These are phyloP conservation scores for Cossypha polioptera DNA, from an alignment of 2,797 vertebrate genomes.

Conservation along the genomic window DNA sequence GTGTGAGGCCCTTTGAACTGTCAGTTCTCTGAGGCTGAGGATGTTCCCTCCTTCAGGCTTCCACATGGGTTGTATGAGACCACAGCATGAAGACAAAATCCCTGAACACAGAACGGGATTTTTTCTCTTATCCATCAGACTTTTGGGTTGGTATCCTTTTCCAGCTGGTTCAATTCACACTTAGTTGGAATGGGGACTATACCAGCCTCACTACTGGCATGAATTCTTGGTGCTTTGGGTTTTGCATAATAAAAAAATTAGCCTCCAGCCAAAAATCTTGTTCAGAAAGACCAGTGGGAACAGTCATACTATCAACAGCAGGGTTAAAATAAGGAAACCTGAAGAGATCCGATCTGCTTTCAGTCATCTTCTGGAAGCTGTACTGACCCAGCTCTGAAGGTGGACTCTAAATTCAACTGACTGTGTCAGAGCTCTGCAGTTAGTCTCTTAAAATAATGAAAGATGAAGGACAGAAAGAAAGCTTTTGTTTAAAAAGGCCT, in stretches of 20 bases:
- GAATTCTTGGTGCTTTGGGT: neutral
- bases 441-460: neutral
- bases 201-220: neutral
- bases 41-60: neutral
- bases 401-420: neutral
- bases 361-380: neutral
- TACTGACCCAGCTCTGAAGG: neutral
- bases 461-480: neutral
- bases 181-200: neutral
- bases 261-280: neutral
- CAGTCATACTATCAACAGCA: neutral
- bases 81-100: rapidly evolving
- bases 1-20: neutral
- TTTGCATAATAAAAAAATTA: neutral
- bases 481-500: neutral
- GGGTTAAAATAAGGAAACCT: neutral
- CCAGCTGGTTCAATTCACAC: neutral
- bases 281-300: neutral
- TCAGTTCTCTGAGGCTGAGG: neutral
- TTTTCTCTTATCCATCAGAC: neutral
- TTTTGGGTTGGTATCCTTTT: neutral
- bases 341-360: neutral
- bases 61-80: neutral
- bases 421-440: neutral
- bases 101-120: neutral